Evolutionary conservation across 2,888 invertebrate species (phyloP).

Genomic region (Drosophila dives): DNA sequence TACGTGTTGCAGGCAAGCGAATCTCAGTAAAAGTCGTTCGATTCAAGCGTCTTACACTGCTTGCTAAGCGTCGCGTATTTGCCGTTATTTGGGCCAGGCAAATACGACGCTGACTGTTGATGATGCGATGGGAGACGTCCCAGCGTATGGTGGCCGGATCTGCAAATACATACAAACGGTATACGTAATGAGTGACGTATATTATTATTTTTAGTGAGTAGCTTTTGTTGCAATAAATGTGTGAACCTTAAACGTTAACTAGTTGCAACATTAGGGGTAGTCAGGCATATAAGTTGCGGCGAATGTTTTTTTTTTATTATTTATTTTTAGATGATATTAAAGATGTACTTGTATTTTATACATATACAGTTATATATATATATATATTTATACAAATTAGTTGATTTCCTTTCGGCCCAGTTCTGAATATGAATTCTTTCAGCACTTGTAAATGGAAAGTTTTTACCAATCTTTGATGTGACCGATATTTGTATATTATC

Average conservation of each 20-base stretch:
- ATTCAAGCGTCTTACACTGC: slow-evolving; percentile 97
- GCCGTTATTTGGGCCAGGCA: slow-evolving; percentile 89
- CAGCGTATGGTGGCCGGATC: slow-evolving; percentile 87
- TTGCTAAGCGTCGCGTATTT: slow-evolving; percentile 98
- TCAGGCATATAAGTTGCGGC: slow-evolving; percentile 18
- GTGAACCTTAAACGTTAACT: slow-evolving; percentile 25
- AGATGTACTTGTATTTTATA: background rate
- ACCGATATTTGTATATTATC: background rate
- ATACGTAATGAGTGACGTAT: slow-evolving; percentile 4
- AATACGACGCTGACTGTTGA: slow-evolving; percentile 85
- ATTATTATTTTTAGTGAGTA: background rate
- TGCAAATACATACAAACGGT: slow-evolving; percentile 44
- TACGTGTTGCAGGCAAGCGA: slow-evolving; percentile 86
- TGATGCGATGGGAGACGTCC: slow-evolving; percentile 87
- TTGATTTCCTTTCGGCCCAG: background rate
- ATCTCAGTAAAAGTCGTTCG: slow-evolving; percentile 97
- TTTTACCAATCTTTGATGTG: background rate
- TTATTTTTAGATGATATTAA: background rate
- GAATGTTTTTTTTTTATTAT: background rate
- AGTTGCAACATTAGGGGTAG: slow-evolving; percentile 44
- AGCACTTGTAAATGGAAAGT: background rate
- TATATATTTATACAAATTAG: background rate
- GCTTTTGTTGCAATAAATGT: slow-evolving; percentile 25
- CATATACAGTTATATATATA: too few species aligned
- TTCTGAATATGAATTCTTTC: too few species aligned